Base-by-base conservation (phyloP, 1,140 invertebrate genomes). In the Hycleus phaleratus region DNA sequence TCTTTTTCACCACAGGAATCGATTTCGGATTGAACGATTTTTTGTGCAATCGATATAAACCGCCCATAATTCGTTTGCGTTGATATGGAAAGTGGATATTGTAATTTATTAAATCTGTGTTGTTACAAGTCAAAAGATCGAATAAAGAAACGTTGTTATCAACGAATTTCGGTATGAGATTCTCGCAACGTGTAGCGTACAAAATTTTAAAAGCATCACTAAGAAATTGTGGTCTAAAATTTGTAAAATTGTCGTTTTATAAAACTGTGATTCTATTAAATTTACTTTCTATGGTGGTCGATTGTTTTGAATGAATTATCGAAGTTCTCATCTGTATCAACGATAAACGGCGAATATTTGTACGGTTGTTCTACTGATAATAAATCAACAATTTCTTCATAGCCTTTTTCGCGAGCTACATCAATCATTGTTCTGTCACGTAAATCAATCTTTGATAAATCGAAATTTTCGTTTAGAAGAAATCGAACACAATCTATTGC, bases 181-280 rank as follows among this genome's bases (percentile, higher is more conserved):
- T 61, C n/a, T 70, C 59, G 63, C 72, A 66, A 44, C 67, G 60
- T 26, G 75, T 68, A 2, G 74, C 69, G 6, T 61, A 54, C 6
- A 80, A 58, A 12, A 79, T 71, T 43, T 60, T 45, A 47, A 64
- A 67, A 1, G 78, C 60, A 59, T 79, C 77, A 47, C 67, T 68
- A 40, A 74, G 73, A 65, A 78, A 80, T 60, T 72, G 67, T 4
- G 77, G 75, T 24, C 75, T 77, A 12, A 42, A 61, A 63, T 8
- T 24, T 45, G 18, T 18, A 18, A 18, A 24, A 26, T 26, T 51
- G 10, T 4, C 18, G 12, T 44, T 7, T 10, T 1, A 6, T 39
- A 7, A 39, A 39, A 39, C 10, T 42, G 40, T 10, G 3, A 42
- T 11, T n/a, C 4, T 0, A 7, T 5, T 44, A n/a, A 52, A 12